phyloP scores from a whole-genome alignment of 2,113 vertebrate genomes.

The Edolisoma coerulescens region DNA sequence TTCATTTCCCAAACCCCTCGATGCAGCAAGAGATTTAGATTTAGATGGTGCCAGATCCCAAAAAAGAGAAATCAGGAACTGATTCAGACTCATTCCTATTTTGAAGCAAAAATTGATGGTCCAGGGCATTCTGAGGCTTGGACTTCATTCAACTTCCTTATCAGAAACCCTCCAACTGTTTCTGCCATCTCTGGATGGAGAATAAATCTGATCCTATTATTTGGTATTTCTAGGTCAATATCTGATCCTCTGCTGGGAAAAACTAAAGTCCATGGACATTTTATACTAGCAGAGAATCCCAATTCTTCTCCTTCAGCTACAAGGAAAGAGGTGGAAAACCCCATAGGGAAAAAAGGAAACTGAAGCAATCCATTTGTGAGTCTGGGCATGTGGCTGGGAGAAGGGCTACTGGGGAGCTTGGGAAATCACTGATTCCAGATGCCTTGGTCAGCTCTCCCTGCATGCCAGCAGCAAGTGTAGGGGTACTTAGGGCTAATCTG shows the following conservation, averaged over 20 bases:
- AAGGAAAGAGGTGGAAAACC: background rate
- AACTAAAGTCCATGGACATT: background rate
- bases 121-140: background rate
- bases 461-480: background rate
- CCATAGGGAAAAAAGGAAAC: background rate
- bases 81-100: background rate
- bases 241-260: background rate
- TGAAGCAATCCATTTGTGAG: background rate
- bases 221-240: background rate
- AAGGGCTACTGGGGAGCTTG: background rate
- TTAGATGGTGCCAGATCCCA: background rate
- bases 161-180: background rate
- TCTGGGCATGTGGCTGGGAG: background rate
- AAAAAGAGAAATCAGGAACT: background rate
- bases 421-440: background rate
- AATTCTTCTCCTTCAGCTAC: background rate
- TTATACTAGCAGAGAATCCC: background rate
- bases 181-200: background rate
- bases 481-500: background rate
- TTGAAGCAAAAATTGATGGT: background rate
- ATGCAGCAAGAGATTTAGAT: background rate
- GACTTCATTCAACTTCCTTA: background rate
- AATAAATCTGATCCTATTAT: background rate
- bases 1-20: background rate
- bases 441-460: background rate